Percentiles rank a stretch among this genome's conserved stretches.
Conservation (phyloP, 1,140 invertebrate genomes). For the Proctacanthus coquilletti region DNA sequence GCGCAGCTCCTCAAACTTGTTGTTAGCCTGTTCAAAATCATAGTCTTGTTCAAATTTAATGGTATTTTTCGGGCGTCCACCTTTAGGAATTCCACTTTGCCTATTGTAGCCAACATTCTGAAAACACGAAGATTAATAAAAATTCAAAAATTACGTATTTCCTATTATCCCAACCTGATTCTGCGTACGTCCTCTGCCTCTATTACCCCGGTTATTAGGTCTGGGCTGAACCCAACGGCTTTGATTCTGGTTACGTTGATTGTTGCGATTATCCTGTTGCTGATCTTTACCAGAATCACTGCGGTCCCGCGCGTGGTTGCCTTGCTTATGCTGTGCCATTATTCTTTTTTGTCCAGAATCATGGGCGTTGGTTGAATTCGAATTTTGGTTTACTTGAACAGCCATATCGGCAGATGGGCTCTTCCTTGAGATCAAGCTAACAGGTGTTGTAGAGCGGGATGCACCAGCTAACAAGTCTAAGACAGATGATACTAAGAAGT, state of each 20-base stretch:
- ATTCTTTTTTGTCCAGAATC: conserved; percentile 18
- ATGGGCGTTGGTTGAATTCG: conserved; percentile 17
- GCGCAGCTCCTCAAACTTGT: conserved; percentile 85
- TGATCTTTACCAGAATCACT: conserved; percentile 23
- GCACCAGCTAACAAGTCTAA: conserved; percentile 60
- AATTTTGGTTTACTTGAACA: conserved; percentile 43
- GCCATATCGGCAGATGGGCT: conserved; percentile 71
- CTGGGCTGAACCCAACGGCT: conserved; percentile 9
- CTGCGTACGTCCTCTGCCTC: conserved; percentile 17
- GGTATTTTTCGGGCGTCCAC: conserved; percentile 42
- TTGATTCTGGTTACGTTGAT: conserved; percentile 17
- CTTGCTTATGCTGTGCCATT: conserved; percentile 17
- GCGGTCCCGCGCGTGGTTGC: conserved; percentile 18
- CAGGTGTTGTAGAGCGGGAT: conserved; percentile 57
- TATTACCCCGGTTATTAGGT: conserved; percentile 16
- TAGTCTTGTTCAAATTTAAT: conserved; percentile 92
- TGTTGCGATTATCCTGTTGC: conserved; percentile 27
- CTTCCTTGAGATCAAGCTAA: conserved; percentile 48
- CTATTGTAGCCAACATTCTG: conserved; percentile 31
- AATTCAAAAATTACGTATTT: conserved; percentile 2
- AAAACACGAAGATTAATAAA: neutral
- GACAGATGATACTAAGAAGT: conserved; percentile 37
- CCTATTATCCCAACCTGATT: conserved; percentile 17
- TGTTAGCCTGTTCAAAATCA: conserved; percentile 96
- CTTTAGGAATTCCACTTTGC: too few species aligned